Conservation (phyloP, 2,113 vertebrate genomes). For the Tychaedon coryphoeus region DNA sequence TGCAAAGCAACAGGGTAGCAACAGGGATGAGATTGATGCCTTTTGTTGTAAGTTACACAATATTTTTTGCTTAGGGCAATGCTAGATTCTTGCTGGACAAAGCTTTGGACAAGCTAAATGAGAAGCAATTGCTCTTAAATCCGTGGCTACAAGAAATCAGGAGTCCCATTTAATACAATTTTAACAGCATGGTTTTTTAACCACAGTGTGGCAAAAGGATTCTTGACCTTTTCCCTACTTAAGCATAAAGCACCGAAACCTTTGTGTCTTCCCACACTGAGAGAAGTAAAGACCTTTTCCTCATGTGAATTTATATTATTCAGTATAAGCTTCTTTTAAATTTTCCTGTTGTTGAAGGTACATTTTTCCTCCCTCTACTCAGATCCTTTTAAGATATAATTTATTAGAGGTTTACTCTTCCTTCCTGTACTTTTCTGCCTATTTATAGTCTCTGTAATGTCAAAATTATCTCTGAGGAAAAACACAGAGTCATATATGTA, state of each 20-base stretch:
- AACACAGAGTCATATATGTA: not conserved
- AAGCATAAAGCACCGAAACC: not conserved
- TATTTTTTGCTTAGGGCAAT: not conserved
- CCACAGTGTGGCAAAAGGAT: not conserved
- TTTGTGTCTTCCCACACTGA: not conserved
- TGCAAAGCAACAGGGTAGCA: not conserved
- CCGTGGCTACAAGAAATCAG: not conserved
- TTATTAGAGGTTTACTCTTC: conserved; percentile 22
- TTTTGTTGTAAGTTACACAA: not conserved
- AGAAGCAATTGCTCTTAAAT: not conserved
- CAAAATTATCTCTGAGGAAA: not conserved
- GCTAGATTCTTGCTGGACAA: not conserved
- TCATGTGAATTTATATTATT: not conserved
- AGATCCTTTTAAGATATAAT: not conserved
- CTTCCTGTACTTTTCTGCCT: conserved; percentile 24
- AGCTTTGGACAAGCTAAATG: not conserved
- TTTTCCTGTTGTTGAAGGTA: not conserved
- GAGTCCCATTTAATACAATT: not conserved
- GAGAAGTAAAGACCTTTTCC: not conserved
- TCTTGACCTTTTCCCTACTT: not conserved
- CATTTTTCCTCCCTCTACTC: not conserved
- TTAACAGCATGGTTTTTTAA: not conserved
- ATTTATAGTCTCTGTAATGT: not conserved
- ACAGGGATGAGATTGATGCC: not conserved
- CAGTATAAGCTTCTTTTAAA: not conserved